phyloP scores from a whole-genome alignment of 2,797 vertebrate genomes.

The Coccyzus lansbergi region DNA sequence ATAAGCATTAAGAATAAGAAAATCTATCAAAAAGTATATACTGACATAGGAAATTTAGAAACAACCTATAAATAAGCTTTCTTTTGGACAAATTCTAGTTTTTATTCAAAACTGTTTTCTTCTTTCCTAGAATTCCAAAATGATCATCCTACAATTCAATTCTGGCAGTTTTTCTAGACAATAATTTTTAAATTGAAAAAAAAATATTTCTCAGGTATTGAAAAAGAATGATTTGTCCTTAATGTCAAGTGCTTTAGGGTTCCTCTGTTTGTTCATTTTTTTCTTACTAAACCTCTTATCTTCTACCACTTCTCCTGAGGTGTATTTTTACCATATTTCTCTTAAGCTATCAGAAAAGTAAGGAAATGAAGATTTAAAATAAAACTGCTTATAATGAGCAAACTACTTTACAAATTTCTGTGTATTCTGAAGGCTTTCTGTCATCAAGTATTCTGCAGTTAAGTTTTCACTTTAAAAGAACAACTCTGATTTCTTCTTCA shows the following conservation, averaged over 20 bases:
- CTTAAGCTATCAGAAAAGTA: background rate
- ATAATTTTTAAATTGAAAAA: background rate
- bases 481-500: background rate
- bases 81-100: background rate
- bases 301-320: background rate
- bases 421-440: background rate
- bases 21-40: background rate
- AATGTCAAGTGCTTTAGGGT: background rate
- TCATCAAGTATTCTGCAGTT: background rate
- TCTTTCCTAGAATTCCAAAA: background rate
- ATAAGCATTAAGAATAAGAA: background rate
- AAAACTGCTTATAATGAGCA: background rate
- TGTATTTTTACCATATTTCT: background rate
- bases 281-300: background rate
- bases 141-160: background rate
- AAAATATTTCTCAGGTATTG: background rate
- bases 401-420: background rate
- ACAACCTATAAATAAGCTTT: background rate
- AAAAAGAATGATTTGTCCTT: background rate
- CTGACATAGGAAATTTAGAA: background rate
- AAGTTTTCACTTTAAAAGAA: background rate
- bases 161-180: background rate
- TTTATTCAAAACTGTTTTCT: background rate
- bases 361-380: background rate
- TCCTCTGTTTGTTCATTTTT: background rate